Base-by-base conservation (phyloP, 2,797 vertebrate genomes). In the Rhinatrema bivittatum region DNA sequence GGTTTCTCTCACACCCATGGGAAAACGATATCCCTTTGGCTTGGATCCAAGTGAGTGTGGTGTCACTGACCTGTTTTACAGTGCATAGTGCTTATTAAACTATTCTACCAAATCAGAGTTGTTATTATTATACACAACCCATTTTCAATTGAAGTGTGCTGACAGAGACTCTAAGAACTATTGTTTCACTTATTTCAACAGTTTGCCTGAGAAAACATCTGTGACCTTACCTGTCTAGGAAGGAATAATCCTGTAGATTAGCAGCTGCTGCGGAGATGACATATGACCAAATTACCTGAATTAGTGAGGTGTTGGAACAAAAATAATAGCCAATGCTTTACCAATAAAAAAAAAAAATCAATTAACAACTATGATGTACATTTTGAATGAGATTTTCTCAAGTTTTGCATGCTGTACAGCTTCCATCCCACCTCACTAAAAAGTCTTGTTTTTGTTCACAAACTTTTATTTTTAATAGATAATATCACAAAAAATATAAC, bases 1-100 rank as follows among this genome's bases (percentile, higher is more conserved):
- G 68, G 28, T 64, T 76, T 65, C 40, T 64, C 56, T 37, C 52
- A 44, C 22, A n/a, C 9, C 9, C 47, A n/a, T 36, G 68, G 23
- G 78, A 68, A 73, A 49, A 57, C 60, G 50, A 73, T 66, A 62
- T 44, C 29, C 24, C 32, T 35, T 24, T 74, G 72, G 63, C 68
- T 42, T 32, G 46, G 54, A 65, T 51, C 46, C 60, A 65, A 40
- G 25, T 32, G n/a, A 50, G 39, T 61, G 29, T 31, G 30, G 27
- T 55, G 42, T 36, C 31, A 58, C 42, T 64, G 53, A 13, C 51
- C 24, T 59, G 7, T 48, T 36, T 59, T 52, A 53, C n/a, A n/a
- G n/a, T n/a, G n/a, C n/a, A 3, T 19, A 27, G 24, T 56, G 46
- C 44, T 67, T 65, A 60, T 62, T 66, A 65, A 71, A 75, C 60